Evolutionary conservation across 2,888 invertebrate species (phyloP), one percentile per base, ranked within the genome.

Genomic region (Dolomedes plantarius): DNA sequence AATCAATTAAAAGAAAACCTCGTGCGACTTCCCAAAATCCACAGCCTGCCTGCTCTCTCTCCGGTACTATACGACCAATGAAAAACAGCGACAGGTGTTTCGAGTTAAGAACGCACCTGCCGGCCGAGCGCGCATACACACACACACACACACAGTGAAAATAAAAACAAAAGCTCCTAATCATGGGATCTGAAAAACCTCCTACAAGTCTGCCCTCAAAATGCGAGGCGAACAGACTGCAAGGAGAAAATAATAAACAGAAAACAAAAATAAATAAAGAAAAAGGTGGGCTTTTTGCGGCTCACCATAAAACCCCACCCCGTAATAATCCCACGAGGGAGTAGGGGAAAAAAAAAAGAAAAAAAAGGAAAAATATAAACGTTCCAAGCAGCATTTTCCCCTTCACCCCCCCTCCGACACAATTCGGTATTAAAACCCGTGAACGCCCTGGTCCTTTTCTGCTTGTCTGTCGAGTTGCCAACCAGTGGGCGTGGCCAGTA

Each of bases 21-120:
- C 31, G 32, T n/a, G 1, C 16, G 32, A n/a, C 32, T 29, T 32
- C 31, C n/a, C n/a, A 31, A 67, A 32, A 67, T 16, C 16, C 1
- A 0, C n/a, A 65, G 3, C 19, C 65, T 16, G 19, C 19, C n/a
- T 16, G 65, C 16, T 50, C 39, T 11, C 41, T n/a, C n/a, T n/a
- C n/a, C n/a, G n/a, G n/a, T n/a, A 71, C 71, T n/a, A 76, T 71
- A 32, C 68, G 39, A 27, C 28, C 41, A 64, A 32, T 29, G 75
- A 83, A 72, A 73, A 77, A 71, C 69, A 32, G 69, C 50, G 83
- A 83, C 83, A 83, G 83, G 83, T 83, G 83, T 83, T 83, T 68
- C 68, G 68, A 32, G 32, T 31, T 56, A 31, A 28, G 36, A 76
- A 76, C 69, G 65, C 83, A 83, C 83, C 83, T 83, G 83, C 83